Base-by-base conservation (phyloP, 2,113 vertebrate genomes). In the Choloepus hoffmanni region DNA sequence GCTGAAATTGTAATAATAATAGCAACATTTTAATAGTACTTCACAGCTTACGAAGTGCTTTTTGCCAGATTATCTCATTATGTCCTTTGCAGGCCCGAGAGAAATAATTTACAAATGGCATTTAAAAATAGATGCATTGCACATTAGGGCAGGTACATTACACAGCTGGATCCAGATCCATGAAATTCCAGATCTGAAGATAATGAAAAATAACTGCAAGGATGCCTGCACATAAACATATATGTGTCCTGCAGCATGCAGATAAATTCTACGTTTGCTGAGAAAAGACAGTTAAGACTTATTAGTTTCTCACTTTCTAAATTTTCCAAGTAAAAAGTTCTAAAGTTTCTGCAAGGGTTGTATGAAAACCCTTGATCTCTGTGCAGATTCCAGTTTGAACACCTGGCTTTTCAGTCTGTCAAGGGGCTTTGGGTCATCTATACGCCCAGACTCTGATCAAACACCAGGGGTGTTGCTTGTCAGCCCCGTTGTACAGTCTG, bases 21-120 rank as follows among this genome's bases (percentile, higher is more conserved):
- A 92, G 72, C 30, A 81, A 81, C 83, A 67, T 93, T 94, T 96
- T 94, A 89, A n/a, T 43, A 70, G 85, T 40, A 65, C 82, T 94
- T 97, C 74, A 79, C 15, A 90, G 82, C 93, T 94, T 94, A 74
- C 63, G 63, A 74, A 96, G 58, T 94, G 73, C 86, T 96, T 96
- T 93, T 68, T 3, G 89, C 33, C 28, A 82, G 85, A 92, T 97
- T 96, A 86, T 96, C 73, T 94, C 94, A 93, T 96, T 96, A 96
- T 62, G 33, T 83, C 58, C 91, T 89, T 95, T 93, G 89, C 50
- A 91, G 89, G 63, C 40, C 90, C 63, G 83, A 95, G 73, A 96
- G 78, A 97, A 96, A 90, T 78, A 60, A 95, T 91, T 85, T 89
- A 86, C 74, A 96, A 96, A 94, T 92, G 96, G 68, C 73, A 83